phyloP scores from a whole-genome alignment of 1,140 invertebrate genomes.

The Parapsyche elsis region DNA sequence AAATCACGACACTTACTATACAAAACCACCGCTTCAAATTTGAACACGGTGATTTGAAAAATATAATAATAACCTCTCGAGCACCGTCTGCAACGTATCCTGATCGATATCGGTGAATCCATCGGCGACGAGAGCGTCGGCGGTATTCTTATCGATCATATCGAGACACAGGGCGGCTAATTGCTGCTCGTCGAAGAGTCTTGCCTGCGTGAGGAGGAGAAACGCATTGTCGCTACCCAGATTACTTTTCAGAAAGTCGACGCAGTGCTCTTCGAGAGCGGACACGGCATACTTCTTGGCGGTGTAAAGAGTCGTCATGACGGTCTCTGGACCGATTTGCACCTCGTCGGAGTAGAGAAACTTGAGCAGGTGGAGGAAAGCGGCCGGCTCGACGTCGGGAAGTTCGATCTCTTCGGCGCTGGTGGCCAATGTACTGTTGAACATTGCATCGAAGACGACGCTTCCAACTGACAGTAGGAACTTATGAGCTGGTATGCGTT shows the following conservation, averaged over 20 bases:
- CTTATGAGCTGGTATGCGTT: conserved; percentile 85
- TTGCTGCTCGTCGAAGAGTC: conserved; percentile 83
- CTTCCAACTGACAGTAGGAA: conserved; percentile 85
- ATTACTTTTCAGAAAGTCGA: conserved; percentile 85
- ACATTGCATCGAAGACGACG: conserved; percentile 90
- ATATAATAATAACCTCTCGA: conserved; percentile 70
- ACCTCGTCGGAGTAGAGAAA: conserved; percentile 89
- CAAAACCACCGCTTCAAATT: background rate
- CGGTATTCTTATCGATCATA: conserved; percentile 88
- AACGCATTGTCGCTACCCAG: conserved; percentile 88
- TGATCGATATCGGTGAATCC: conserved; percentile 90
- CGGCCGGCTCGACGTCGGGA: conserved; percentile 85
- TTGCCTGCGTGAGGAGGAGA: conserved; percentile 81
- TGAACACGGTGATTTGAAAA: background rate
- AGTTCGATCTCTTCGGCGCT: conserved; percentile 80
- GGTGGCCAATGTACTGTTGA: conserved; percentile 79
- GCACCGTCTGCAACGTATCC: conserved; percentile 82
- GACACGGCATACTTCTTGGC: conserved; percentile 91
- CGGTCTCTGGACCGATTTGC: conserved; percentile 86
- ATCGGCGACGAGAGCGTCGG: conserved; percentile 84
- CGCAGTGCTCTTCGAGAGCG: conserved; percentile 84
- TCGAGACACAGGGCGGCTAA: conserved; percentile 84
- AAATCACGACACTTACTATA: too few relatives aligned
- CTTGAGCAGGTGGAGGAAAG: conserved; percentile 77
- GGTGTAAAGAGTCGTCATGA: conserved; percentile 88